These are phyloP conservation scores for Rhodinocichla rosea DNA, from an alignment of 2,113 vertebrate species.

Conservation along the genomic window DNA sequence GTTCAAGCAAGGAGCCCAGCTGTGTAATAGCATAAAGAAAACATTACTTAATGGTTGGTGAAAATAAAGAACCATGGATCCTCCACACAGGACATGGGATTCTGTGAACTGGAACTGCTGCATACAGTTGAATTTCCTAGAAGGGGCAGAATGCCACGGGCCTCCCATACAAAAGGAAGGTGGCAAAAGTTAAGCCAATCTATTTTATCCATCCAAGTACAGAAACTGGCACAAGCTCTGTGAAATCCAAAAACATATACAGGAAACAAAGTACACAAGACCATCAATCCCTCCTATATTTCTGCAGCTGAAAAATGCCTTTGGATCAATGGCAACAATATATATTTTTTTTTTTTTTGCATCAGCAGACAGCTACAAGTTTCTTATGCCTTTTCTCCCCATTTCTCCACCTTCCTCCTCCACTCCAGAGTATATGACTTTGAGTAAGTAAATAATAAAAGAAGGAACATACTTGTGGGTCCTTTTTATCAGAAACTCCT, in stretches of 20 bases:
- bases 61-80: background rate
- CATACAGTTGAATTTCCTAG: background rate
- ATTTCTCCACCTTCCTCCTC: background rate
- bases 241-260: background rate
- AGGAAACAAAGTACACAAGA: background rate
- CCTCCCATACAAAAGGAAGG: background rate
- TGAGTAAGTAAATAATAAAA: background rate
- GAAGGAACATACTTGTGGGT: background rate
- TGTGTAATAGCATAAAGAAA: background rate
- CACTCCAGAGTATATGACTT: background rate
- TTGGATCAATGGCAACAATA: background rate
- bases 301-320: background rate
- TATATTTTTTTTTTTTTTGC: background rate
- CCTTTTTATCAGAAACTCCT: background rate
- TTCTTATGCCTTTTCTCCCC: background rate
- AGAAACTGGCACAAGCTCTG: background rate
- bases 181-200: background rate
- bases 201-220: background rate
- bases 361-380: background rate
- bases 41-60: background rate
- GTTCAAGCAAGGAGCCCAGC: background rate
- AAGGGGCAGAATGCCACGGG: background rate
- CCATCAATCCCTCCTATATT: background rate
- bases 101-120: background rate
- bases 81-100: background rate